Evolutionary conservation across 2,888 invertebrate genomes (phyloP), one percentile per base, ranked within the genome.

Genomic region (Prostheceraeus crozeri): DNA sequence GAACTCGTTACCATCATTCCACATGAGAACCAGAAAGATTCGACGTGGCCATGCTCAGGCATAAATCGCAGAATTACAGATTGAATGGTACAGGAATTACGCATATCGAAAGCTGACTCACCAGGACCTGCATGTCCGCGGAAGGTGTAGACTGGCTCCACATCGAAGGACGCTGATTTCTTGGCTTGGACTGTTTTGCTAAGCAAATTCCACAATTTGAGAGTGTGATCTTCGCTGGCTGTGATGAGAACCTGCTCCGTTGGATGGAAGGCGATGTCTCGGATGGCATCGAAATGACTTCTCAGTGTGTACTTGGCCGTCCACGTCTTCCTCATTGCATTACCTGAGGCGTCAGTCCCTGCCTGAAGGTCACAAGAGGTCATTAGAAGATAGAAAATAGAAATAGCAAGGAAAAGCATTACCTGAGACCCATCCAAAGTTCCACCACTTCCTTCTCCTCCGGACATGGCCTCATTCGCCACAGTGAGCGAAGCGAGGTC

Each of bases 141-240:
- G 82, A 98, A 99, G 67, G 98, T 99, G 78, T 98, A 96, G 62
- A 96, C 82, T 56, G 98, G 98, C 80, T 98, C 98, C 65, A 98
- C 90, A 77, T 99, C 98, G 66, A 93, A 81, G 57, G 90, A 90
- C 2, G 74, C 71, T 21, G 75, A 82, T 83, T 93, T 93, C 82
- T 94, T 94, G 63, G 91, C 89, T 68, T 90, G 90, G 68, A 91
- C 89, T 57, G 93, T 93, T 80, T 93, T 93, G 79, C 90, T 89
- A 77, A 93, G 93, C 67, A 98, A 81, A 82, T 98, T 98, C 98
- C 98, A 99, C 73, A 98, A 80, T 79, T 99, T 99, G 40, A 98
- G 82, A 53, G 96, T 96, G 77, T 94, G 91, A 80, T 99, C 98
- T 78, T 99, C 98, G 60, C 91, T 91, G 35, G 93, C 96, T 27